Evolutionary conservation across 2,113 vertebrate species (phyloP).

Genomic region (Mormyrus iriodes): DNA sequence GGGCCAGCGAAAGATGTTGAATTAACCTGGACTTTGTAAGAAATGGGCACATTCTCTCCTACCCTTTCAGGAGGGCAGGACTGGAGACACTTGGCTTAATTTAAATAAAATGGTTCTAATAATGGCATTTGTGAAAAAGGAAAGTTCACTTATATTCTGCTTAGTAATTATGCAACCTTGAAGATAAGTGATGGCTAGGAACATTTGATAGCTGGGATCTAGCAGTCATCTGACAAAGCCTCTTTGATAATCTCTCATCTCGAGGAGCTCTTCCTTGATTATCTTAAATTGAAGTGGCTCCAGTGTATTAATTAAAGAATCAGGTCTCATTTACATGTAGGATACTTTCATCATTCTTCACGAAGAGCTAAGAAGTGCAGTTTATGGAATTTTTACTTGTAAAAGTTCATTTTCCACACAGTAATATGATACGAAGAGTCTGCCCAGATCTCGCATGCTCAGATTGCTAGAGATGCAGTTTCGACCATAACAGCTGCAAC

Average conservation of each 20-base stretch:
- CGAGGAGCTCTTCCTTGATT: constrained; percentile 54
- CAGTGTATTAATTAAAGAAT: constrained; percentile 56
- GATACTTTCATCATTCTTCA: constrained; percentile 40
- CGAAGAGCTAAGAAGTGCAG: constrained; percentile 24
- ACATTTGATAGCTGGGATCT: constrained; percentile 56
- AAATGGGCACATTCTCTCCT: neutral
- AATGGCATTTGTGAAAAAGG: constrained; percentile 38
- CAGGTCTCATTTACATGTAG: constrained; percentile 57
- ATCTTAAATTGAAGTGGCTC: constrained; percentile 57
- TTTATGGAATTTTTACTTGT: neutral
- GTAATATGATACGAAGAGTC: neutral
- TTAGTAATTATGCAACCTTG: constrained; percentile 50
- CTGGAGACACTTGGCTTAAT: constrained; percentile 29
- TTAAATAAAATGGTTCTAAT: constrained; percentile 30
- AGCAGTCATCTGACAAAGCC: constrained; percentile 43
- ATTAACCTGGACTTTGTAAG: neutral
- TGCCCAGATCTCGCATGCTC: neutral
- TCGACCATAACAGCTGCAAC: neutral
- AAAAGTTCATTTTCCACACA: neutral
- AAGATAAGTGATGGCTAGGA: constrained; percentile 54
- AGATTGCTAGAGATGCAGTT: neutral
- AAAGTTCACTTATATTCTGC: constrained; percentile 31
- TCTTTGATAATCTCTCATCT: constrained; percentile 62
- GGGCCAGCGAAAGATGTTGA: neutral
- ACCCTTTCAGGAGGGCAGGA: constrained; percentile 63